phyloP scores from a whole-genome alignment of 2,797 vertebrate genomes.

The Clarias pachynema region DNA sequence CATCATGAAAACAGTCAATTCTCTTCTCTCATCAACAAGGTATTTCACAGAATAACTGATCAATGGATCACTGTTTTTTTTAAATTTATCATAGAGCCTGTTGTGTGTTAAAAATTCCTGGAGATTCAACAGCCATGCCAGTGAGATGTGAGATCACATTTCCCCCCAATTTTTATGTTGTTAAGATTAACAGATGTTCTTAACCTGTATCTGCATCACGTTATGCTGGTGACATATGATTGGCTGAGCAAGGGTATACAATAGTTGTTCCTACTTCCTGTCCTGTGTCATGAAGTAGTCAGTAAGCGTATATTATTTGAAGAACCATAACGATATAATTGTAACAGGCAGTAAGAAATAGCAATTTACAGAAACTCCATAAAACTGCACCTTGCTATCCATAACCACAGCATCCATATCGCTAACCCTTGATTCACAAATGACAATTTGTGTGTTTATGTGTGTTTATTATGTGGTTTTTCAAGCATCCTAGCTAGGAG shows the following conservation, averaged over 20 bases:
- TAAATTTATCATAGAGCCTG: not conserved
- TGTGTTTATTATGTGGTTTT: not conserved
- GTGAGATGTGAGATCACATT: not conserved
- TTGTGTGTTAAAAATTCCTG: not conserved
- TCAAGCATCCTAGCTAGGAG: not conserved
- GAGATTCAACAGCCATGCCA: not conserved
- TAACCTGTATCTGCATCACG: not conserved
- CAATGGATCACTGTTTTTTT: no score
- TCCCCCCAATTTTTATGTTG: not conserved
- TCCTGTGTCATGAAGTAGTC: not conserved
- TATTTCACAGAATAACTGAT: not conserved
- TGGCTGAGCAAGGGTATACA: not conserved
- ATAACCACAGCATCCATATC: not conserved
- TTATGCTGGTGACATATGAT: not conserved
- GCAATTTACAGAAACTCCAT: not conserved
- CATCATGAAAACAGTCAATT: not conserved
- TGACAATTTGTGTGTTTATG: not conserved
- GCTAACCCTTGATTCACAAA: no score
- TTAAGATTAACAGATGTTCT: not conserved
- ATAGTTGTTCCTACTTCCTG: not conserved
- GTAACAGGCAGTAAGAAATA: not conserved
- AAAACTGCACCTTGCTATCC: not conserved
- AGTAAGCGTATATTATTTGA: not conserved
- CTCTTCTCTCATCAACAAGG: not conserved
- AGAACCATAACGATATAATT: not conserved